A percentile compares a stretch with the other conserved stretches of the same genome.
Evolutionary conservation across 2,797 vertebrate genomes (phyloP).

Genomic region (Ptychobarbus kaznakovi): DNA sequence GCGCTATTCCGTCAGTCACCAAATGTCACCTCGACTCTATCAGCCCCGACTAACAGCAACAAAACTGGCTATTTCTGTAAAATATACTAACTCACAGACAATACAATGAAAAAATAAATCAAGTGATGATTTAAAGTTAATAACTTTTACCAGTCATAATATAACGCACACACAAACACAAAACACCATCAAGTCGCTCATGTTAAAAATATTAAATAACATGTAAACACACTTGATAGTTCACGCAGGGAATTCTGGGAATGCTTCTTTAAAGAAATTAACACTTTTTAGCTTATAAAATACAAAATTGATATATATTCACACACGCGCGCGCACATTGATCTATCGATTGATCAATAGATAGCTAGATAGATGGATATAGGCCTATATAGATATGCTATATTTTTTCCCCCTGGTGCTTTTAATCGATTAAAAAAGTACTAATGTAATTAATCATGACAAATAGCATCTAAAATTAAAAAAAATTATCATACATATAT

Average conservation of each 20-base stretch:
- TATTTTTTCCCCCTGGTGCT: too few relatives aligned
- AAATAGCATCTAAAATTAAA: neutral
- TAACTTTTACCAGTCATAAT: neutral
- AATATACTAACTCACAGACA: neutral
- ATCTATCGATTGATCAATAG: too few relatives aligned
- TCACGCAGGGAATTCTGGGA: neutral
- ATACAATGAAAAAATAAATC: too few relatives aligned
- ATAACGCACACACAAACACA: neutral
- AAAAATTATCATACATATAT: too few relatives aligned
- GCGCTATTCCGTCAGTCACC: neutral
- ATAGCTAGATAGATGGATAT: too few relatives aligned
- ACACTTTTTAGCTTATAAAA: neutral
- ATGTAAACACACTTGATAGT: neutral
- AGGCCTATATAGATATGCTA: too few relatives aligned
- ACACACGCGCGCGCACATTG: neutral
- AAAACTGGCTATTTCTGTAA: neutral
- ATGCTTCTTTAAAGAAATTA: neutral
- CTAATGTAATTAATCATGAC: neutral
- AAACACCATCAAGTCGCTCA: neutral
- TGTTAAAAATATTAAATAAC: neutral
- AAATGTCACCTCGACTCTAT: neutral
- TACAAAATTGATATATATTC: neutral
- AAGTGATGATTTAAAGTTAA: neutral
- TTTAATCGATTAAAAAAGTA: too few relatives aligned
- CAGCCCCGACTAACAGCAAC: neutral